Conservation (phyloP, 2,113 vertebrate genomes). For the Odobenus rosmarus region DNA sequence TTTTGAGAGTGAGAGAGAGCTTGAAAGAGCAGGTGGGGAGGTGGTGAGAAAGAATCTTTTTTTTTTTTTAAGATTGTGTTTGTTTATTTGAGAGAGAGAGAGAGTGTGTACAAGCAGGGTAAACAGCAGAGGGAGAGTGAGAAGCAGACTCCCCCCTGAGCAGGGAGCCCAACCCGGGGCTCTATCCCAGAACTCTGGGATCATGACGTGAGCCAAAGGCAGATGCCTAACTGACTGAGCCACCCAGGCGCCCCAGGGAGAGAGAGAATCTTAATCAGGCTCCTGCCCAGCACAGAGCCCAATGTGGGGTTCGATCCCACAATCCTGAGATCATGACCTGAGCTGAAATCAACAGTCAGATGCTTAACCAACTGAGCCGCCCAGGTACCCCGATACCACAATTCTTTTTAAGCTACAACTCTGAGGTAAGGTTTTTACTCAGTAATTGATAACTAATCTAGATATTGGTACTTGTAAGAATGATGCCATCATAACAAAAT, state of each 20-base stretch:
- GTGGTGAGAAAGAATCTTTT: no score
- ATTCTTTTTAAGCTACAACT: neutral
- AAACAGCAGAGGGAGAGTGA: neutral
- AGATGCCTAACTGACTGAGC: no score
- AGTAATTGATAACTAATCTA: neutral
- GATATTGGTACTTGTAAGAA: neutral
- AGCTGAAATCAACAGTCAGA: neutral
- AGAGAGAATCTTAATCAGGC: neutral
- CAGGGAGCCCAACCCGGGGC: no score
- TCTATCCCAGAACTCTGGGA: no score
- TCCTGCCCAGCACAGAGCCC: neutral
- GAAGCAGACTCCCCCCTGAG: no score
- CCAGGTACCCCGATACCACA: neutral
- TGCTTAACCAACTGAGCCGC: neutral
- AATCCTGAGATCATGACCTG: neutral
- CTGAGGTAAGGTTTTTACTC: neutral
- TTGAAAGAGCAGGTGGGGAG: no score
- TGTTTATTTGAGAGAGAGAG: no score
- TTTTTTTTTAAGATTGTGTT: no score
- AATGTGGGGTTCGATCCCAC: neutral
- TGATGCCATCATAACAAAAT: neutral
- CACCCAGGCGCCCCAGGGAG: no score
- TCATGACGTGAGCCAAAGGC: no score
- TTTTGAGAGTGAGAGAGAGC: neutral
- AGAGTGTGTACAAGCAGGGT: no score